Base-by-base conservation (phyloP, 2,797 vertebrate genomes). In the Neoniphon sammara region DNA sequence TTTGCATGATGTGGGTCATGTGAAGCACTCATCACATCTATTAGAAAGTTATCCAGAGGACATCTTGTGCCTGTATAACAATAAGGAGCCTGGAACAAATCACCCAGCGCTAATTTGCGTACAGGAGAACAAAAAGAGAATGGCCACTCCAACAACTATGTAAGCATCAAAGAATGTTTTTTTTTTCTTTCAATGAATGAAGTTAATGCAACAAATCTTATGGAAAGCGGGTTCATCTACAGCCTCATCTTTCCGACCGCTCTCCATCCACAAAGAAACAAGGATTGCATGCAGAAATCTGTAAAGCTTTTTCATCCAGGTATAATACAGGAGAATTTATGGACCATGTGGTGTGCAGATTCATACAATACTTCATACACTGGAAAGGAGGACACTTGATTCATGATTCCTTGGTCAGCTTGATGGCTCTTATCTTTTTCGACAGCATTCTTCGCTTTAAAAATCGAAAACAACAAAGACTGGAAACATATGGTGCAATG, bases 281-380 rank as follows among this genome's bases (percentile, higher is more conserved):
- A 11, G 34, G 52, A 56, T 69, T 25, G 67, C 66, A 81, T 57
- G 75, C 63, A 74, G 36, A 70, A 69, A 18, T 20, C 27, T 59
- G 80, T 62, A 21, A 14, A 60, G 66, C 60, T 25, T 81, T 42
- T 68, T 68, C 27, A 71, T 84, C 66, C 87, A 90, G 85, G 86
- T 87, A 86, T 71, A 83, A 85, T 81, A 70, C 49, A 56, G 31
- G 11, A 64, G 74, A 72, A 92, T 93, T 91, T 93, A 92, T 90
- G 7, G 80, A 67, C 78, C 93, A 94, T 93, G 89, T 94, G 93
- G 81, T 66, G 80, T 30, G 61, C 93, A 94, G 85, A 92, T 87
- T 90, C 80, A 66, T 72, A 80, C 75, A 64, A 56, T 77, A 75
- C 65, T 76, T 87, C 85, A 55, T 70, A 34, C 1, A 27, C 61